Percentiles rank a stretch among this genome's conserved stretches.
phyloP scores from a whole-genome alignment of 2,113 vertebrate species.

The Saguinus midas region DNA sequence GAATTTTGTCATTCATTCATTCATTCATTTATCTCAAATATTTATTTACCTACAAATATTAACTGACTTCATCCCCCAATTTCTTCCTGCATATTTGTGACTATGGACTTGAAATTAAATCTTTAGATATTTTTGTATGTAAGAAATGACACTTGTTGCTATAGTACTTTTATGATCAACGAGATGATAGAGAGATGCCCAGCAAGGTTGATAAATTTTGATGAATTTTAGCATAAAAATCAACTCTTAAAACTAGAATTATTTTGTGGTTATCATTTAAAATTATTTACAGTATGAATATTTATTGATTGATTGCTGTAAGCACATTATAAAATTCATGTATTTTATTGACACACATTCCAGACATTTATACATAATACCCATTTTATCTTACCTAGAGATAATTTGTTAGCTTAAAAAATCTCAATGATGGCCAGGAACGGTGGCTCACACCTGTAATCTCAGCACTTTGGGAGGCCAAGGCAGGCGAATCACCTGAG shows the following conservation, averaged over 20 bases:
- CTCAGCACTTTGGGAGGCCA: too few species aligned
- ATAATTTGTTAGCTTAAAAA: neutral
- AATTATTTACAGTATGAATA: neutral
- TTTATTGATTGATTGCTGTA: neutral
- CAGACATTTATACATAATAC: neutral
- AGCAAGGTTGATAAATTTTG: neutral
- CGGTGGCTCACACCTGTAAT: too few species aligned
- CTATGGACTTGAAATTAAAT: neutral
- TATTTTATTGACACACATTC: neutral
- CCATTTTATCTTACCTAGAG: neutral
- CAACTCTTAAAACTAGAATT: neutral
- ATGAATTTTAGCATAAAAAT: neutral
- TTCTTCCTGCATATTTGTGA: neutral
- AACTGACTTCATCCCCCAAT: neutral
- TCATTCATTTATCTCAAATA: neutral
- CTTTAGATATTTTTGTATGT: neutral
- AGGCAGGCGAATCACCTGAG: too few species aligned
- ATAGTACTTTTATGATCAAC: neutral
- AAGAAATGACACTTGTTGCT: neutral
- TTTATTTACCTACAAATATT: slow-evolving; percentile 10
- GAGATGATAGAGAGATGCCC: neutral
- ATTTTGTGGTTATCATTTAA: slow-evolving; percentile 15
- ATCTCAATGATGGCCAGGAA: too few species aligned
- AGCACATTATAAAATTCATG: neutral
- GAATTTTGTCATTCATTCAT: neutral